A percentile compares a stretch with the other conserved stretches of the same genome.
Conservation (phyloP, 2,113 vertebrate species). For the Plectropomus leopardus region DNA sequence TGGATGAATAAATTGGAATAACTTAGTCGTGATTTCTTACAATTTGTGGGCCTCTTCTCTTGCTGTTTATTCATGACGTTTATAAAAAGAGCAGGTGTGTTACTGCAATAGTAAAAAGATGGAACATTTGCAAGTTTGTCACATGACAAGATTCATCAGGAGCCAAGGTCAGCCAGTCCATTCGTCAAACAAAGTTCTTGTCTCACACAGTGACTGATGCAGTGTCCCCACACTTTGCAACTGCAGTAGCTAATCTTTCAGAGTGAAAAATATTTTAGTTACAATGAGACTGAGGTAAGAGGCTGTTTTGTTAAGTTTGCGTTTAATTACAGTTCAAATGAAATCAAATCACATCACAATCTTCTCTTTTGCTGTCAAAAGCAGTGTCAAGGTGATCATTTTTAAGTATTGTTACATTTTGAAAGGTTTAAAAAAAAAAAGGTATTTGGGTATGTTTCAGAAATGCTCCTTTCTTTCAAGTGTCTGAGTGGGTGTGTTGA, state of each 20-base stretch:
- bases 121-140: neutral
- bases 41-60: neutral
- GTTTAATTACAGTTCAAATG: neutral
- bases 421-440: no score
- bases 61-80: neutral
- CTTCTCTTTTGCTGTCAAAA: neutral
- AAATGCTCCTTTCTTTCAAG: neutral
- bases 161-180: conserved; percentile 2
- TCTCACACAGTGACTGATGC: neutral
- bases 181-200: neutral
- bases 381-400: neutral
- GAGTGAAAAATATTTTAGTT: neutral
- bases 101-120: neutral
- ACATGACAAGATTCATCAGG: neutral
- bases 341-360: neutral
- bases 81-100: neutral
- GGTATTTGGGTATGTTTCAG: neutral
- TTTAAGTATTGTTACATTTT: neutral
- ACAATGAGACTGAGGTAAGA: neutral
- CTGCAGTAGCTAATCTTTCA: conserved; percentile 10
- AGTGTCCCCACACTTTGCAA: neutral
- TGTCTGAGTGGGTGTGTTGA: neutral
- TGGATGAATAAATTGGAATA: neutral
- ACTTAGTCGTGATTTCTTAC: neutral
- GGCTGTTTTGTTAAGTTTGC: neutral